These are phyloP conservation scores for Tetragonisca angustula DNA, from an alignment of 2,888 invertebrate genomes.

Conservation along the genomic window DNA sequence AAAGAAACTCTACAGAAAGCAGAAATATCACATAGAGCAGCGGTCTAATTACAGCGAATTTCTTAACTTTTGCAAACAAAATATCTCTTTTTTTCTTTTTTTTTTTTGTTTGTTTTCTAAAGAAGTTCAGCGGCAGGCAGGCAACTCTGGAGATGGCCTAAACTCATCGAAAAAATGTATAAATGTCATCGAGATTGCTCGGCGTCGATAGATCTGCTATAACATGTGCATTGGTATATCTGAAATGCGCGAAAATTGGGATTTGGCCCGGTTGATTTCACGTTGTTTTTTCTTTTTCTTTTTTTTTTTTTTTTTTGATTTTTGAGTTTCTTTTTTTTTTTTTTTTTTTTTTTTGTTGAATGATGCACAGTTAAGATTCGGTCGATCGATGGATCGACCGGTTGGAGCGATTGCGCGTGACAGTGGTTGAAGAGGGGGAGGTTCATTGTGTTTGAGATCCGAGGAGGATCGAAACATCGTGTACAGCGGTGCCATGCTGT, in stretches of 20 bases:
- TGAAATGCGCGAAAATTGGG: constrained; percentile 20
- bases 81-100: background rate
- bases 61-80: background rate
- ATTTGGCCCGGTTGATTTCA: constrained; percentile 58
- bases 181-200: constrained; percentile 78
- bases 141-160: constrained; percentile 84
- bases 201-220: constrained; percentile 74
- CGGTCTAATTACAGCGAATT: constrained; percentile 29
- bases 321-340: constrained; percentile 30
- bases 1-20: constrained; percentile 13
- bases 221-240: constrained; percentile 72
- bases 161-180: constrained; percentile 74
- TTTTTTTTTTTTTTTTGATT: background rate
- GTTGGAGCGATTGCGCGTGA: constrained; percentile 1
- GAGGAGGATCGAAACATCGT: constrained; percentile 58
- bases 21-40: constrained; percentile 31
- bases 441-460: background rate
- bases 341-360: constrained; percentile 47
- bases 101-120: background rate
- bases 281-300: background rate
- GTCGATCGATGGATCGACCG: constrained; percentile 14
- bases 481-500: constrained; percentile 69
- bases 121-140: constrained; percentile 74
- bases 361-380: constrained; percentile 70
- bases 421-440: background rate